These are phyloP conservation scores for Trichopoda pennipes DNA, from an alignment of 2,888 invertebrate genomes.

Conservation along the genomic window DNA sequence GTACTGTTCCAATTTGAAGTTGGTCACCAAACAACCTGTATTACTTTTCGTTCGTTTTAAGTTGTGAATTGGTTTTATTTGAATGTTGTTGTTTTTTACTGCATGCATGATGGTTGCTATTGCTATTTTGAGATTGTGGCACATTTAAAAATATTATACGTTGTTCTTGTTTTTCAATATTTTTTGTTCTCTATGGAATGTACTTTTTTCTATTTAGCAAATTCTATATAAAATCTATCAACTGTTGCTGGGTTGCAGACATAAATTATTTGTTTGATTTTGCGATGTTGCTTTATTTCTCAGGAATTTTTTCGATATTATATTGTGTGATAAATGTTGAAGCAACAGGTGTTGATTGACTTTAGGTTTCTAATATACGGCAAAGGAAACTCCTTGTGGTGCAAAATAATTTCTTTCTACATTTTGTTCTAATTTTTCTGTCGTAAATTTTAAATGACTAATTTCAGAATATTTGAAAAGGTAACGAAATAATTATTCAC, in stretches of 20 bases:
- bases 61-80: slow-evolving; percentile 24
- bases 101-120: background rate
- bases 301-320: no score
- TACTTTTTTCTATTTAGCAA: slow-evolving; percentile 8
- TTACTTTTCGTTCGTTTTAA: slow-evolving; percentile 7
- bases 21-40: slow-evolving; percentile 32
- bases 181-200: no score
- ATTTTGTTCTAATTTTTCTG: no score
- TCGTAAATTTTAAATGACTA: no score
- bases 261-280: background rate
- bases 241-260: background rate
- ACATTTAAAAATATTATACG: slow-evolving; percentile 38
- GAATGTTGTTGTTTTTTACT: background rate
- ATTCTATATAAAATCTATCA: background rate
- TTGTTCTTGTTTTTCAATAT: slow-evolving; percentile 20
- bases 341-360: no score
- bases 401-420: no score
- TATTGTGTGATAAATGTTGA: no score
- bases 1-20: slow-evolving; percentile 26
- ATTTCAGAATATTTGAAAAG: no score
- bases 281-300: no score
- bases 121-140: slow-evolving; percentile 41
- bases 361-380: no score
- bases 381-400: no score
- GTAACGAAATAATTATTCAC: no score